Percentiles rank a stretch among this genome's conserved stretches.
These are phyloP conservation scores for Brienomyrus brachyistius DNA, from an alignment of 2,113 vertebrate genomes.

Conservation along the genomic window DNA sequence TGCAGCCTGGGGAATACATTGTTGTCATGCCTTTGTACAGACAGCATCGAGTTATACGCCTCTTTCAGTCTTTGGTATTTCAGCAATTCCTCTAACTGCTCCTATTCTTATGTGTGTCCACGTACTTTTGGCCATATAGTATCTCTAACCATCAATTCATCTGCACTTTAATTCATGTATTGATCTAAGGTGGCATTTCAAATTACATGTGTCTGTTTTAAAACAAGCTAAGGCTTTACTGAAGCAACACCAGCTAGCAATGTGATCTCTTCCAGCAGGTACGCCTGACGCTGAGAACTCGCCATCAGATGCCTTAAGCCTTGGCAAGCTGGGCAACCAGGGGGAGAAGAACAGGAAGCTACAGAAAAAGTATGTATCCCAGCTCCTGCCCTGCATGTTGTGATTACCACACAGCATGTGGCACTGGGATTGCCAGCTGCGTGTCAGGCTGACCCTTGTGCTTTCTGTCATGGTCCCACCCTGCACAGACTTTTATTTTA, in stretches of 20 bases:
- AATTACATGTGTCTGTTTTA: neutral
- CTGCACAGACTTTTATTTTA: neutral
- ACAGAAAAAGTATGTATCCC: constrained; percentile 85
- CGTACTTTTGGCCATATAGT: neutral
- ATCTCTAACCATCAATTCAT: neutral
- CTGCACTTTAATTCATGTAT: neutral
- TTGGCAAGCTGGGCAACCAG: constrained; percentile 79
- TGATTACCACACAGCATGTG: neutral
- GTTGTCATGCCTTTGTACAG: neutral
- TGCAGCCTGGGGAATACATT: neutral
- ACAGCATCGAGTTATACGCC: neutral
- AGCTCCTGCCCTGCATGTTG: neutral
- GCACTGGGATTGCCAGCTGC: neutral
- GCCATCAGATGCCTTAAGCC: constrained; percentile 73
- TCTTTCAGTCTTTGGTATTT: neutral
- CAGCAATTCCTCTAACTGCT: neutral
- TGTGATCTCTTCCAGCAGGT: constrained; percentile 53
- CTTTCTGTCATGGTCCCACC: neutral
- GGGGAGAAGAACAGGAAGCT: constrained; percentile 89
- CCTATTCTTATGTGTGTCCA: neutral
- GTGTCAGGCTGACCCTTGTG: neutral
- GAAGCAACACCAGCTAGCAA: neutral
- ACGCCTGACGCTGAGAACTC: constrained; percentile 70
- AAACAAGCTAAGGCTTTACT: neutral
- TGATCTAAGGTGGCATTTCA: neutral